Evolutionary conservation across 2,113 vertebrate genomes (phyloP), one percentile per base, ranked within the genome.

Genomic region (Platysternon megacephalum): DNA sequence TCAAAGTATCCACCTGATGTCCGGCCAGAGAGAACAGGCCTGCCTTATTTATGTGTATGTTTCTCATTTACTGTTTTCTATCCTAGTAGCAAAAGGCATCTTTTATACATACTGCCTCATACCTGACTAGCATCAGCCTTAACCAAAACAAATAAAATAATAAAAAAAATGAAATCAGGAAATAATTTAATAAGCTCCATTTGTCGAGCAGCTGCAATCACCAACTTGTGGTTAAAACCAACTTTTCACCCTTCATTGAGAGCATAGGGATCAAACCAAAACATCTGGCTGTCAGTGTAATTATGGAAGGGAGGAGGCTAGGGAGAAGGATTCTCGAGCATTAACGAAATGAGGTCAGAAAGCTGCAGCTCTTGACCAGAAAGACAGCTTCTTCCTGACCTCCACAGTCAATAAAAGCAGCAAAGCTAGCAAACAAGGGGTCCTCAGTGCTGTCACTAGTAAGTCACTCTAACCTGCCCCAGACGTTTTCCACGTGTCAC

Each of bases 241-340:
- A 29, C 9, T 86, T 79, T 87, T 82, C 79, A 52, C n/a, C 46
- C 61, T 6, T 29, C 14, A 79, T 74, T 10, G 32, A 79, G 21
- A 85, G 48, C 3, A 4, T 32, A n/a, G 5, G 17, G 28, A 87
- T 80, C 55, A 76, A 51, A 42, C 46, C 3, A 35, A 78, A 85
- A 14, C 2, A 0, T 5, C 32, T 35, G 46, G 3, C 6, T 0
- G 46, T 5, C 0, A 1, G 26, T 0, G 0, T 16, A 65, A 32
- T 0, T 32, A 16, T 76, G 58, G 32, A 78, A 78, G 58, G 8
- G 4, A 12, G 91, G 85, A 82, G 51, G 9, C 29, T 74, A 74
- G 61, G 16, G 76, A 46, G 80, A 48, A 0, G 3, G 12, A 11
- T 49, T 56, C 5, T 16, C 51, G 52, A 1, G 1, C 51, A 24